Evolutionary conservation across 2,797 vertebrate species (phyloP).

Genomic region (Aselliscus stoliczkanus): DNA sequence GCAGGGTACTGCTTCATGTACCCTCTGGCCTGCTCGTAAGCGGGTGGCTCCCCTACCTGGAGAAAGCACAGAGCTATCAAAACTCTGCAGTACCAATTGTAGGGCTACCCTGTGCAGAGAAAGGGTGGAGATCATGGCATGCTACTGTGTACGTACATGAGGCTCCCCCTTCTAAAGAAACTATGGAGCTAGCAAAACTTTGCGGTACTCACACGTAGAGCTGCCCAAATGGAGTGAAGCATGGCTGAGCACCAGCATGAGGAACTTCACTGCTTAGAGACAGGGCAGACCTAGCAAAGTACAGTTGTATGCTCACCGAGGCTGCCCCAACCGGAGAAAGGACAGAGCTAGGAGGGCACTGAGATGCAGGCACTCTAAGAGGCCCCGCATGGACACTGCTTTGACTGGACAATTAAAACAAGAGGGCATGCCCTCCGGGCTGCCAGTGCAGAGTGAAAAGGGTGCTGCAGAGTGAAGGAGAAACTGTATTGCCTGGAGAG

Average conservation of each 20-base stretch:
- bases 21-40: background rate
- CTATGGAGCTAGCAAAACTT: background rate
- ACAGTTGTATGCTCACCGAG: background rate
- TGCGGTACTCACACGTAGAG: background rate
- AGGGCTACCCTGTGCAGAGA: too few relatives aligned
- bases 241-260: background rate
- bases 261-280: too few relatives aligned
- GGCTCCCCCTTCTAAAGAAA: background rate
- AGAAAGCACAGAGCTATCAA: background rate
- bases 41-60: background rate
- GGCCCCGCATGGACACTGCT: background rate
- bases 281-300: background rate
- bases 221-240: background rate
- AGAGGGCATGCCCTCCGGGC: background rate
- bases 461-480: background rate
- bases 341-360: background rate
- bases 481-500: background rate
- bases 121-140: too few relatives aligned
- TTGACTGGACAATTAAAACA: background rate
- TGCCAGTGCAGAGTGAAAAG: background rate
- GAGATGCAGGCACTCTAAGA: background rate
- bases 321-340: background rate
- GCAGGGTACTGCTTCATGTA: background rate
- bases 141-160: too few relatives aligned
- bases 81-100: background rate